Evolutionary conservation across 2,888 invertebrate genomes (phyloP), one percentile per base, ranked within the genome.

Genomic region (Andrena chrysosceles): DNA sequence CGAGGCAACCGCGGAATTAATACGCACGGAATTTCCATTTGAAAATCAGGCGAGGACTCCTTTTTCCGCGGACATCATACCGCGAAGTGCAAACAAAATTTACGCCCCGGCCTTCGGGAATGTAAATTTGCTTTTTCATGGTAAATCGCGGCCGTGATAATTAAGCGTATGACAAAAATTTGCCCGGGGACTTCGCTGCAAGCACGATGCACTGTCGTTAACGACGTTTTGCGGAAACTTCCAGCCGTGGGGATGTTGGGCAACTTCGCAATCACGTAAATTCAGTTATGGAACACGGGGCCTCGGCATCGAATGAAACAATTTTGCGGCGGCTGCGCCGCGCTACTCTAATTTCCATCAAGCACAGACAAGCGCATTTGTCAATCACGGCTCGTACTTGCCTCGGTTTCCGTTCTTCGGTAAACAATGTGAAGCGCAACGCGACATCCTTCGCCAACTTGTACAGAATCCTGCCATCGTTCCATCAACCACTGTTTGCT

Each of bases 201-300:
- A 85, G 54, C 56, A 31, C 67, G 66, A 86, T 42, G 77, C 71
- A 77, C 77, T 73, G 85, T 85, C 64, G 74, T 73, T 86, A 81
- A 83, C 75, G 84, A 85, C 66, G 78, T 80, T 85, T 77, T 66
- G 68, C 62, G 60, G 63, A 33, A 86, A 86, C 77, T 86, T 84
- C 54, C 69, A 60, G 52, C 48, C 68, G 59, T 10, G 68, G 68
- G 77, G 70, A 80, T 70, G 69, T 49, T 59, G 26, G 16, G 66
- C 70, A 52, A 82, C 70, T 83, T 72, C 29, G 74, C 77, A 68
- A 79, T 83, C 75, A 80, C 56, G 77, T 48, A 83, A 87, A 87
- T 83, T 87, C 83, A 83, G 73, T 87, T 83, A 80, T 67, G 60
- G 71, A 85, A 85, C 74, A 78, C 79, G 77, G 49, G 67, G 63